Evolutionary conservation across 2,888 invertebrate genomes (phyloP).

Genomic region (Platycheirus rosarum): DNA sequence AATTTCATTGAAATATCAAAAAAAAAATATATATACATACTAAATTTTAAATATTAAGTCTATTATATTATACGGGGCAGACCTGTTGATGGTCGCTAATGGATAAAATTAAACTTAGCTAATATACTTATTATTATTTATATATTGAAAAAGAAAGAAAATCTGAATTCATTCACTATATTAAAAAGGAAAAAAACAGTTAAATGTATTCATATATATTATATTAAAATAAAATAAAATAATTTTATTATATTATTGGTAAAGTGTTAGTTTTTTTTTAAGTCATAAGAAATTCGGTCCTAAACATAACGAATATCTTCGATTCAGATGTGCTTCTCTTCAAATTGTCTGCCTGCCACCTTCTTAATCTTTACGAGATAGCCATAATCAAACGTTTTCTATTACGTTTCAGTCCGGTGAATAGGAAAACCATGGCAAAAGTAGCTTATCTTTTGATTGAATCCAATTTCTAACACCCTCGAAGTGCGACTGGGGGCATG

Average conservation of each 20-base stretch:
- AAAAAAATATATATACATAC: conserved; percentile 59
- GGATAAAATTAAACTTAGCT: conserved; percentile 61
- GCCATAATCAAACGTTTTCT: no score
- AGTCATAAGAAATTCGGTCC: neutral
- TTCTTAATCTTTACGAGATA: no score
- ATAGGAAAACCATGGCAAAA: no score
- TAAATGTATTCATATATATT: conserved; percentile 72
- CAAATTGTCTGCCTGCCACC: no score
- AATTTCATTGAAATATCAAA: conserved; percentile 70
- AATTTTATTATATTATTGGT: conserved; percentile 73
- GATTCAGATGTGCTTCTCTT: no score
- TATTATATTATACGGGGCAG: conserved; percentile 34
- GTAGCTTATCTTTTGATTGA: no score
- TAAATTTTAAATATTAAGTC: conserved; percentile 70
- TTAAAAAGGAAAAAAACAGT: conserved; percentile 49
- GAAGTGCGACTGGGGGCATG: no score
- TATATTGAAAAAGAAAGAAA: conserved; percentile 59
- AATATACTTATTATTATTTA: conserved; percentile 73
- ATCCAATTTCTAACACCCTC: no score
- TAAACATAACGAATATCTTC: no score
- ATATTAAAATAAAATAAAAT: conserved; percentile 71
- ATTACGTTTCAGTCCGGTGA: no score
- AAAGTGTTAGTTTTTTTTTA: conserved; percentile 14
- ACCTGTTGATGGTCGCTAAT: conserved; percentile 40
- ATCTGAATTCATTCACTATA: conserved; percentile 69